Base-by-base conservation (phyloP, 2,113 vertebrate genomes). In the Erythrocebus patas region DNA sequence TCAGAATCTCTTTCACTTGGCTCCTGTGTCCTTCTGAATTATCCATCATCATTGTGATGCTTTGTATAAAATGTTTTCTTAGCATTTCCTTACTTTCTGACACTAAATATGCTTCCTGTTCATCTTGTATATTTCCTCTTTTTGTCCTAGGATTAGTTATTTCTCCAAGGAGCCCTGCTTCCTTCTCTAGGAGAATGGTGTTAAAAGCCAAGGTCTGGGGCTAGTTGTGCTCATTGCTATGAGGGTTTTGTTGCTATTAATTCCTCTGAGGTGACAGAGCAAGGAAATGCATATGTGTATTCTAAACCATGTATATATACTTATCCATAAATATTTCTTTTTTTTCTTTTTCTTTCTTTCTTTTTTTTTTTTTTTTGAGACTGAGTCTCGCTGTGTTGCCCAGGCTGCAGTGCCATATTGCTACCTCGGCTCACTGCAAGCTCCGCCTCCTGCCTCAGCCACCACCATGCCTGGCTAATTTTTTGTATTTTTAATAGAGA, bases 351-450 rank as follows among this genome's bases (percentile, higher is more conserved):
- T 55, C 38, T 38, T 20, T 6, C 0, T 55, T 55, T 20, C 6
- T 5, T 13, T 55, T 55, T 0, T 20, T 55, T 20, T 55, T 20
- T 55, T 55, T 55, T 55, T 55, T 55, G 52, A 55, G 6, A 20
- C 1, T 0, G 52, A 55, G 52, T 55, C 52, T 55, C 1, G 0
- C 52, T 55, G 6, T 55, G 52, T 55, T 2, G 6, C 52, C 52
- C 52, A 55, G 17, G 17, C 52, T 55, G 17, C 17, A 55, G 52
- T 55, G 17, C 52, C 52, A 7, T 2, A 1, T 18, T 16, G 14
- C 6, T 0, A 20, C 18, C 6, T 55, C 2, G 1, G 52, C 52
- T 55, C 18, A 55, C 52, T 55, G 52, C 6, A 55, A 55, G 52
- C 52, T 55, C 18, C 6, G 2, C 52, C 52, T 55, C 17, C 52